Evolutionary conservation across 1,140 invertebrate species (phyloP).

Genomic region (Aethina tumida): DNA sequence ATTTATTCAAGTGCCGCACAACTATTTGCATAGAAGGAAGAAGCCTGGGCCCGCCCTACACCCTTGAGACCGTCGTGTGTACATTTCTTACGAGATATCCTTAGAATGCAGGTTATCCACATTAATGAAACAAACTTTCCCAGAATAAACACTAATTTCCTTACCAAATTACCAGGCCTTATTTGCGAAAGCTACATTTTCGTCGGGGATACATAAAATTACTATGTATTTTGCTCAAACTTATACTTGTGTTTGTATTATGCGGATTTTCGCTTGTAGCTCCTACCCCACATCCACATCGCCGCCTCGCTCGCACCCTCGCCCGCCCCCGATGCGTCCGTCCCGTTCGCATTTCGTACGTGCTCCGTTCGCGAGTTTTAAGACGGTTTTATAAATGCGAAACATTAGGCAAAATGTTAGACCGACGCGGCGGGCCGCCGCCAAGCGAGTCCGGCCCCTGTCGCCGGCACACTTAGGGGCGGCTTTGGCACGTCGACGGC

Average conservation of each 20-base stretch:
- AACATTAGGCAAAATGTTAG: constrained; percentile 29
- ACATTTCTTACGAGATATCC: constrained; percentile 18
- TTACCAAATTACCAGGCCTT: constrained; percentile 36
- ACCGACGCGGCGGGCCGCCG: no score
- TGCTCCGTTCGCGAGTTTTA: constrained; percentile 13
- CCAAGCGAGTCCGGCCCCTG: no score
- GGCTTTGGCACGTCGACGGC: no score
- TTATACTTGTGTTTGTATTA: constrained; percentile 29
- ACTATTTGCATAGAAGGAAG: no score
- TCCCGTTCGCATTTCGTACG: not conserved
- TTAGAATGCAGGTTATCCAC: constrained; percentile 27
- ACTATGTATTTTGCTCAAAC: constrained; percentile 30
- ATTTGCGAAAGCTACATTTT: constrained; percentile 35
- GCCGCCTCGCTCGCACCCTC: constrained; percentile 2
- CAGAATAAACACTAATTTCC: constrained; percentile 37
- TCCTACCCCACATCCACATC: not conserved
- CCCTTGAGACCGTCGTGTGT: no score
- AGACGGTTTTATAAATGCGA: constrained; percentile 28
- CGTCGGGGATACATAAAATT: constrained; percentile 32
- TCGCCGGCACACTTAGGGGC: no score
- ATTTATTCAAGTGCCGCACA: no score
- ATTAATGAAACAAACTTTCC: constrained; percentile 32
- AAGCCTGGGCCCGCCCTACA: no score
- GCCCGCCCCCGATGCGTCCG: constrained; percentile 6
- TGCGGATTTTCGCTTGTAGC: constrained; percentile 21